Evolutionary conservation across 1,140 invertebrate species (phyloP).

Genomic region (Colletes gigas): DNA sequence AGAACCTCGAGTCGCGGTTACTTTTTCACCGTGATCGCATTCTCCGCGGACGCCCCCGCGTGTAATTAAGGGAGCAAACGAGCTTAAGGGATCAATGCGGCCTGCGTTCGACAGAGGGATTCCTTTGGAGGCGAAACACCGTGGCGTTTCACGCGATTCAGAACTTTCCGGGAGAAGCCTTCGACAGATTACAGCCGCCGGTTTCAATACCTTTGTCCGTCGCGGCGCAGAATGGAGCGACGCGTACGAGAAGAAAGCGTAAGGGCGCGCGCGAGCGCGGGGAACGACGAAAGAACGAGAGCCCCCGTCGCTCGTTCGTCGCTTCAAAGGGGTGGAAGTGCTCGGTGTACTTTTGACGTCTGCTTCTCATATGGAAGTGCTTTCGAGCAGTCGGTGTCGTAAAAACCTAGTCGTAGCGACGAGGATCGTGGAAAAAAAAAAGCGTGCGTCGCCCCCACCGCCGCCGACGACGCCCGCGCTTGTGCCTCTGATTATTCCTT

Average conservation of each 20-base stretch:
- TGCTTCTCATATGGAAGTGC: slow-evolving; percentile 49
- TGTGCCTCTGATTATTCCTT: slow-evolving; percentile 29
- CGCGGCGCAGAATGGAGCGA: slow-evolving; percentile 8
- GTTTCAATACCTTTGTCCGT: slow-evolving; percentile 24
- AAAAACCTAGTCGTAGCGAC: slow-evolving; percentile 50
- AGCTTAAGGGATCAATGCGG: background rate
- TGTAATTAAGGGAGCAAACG: slow-evolving; percentile 1
- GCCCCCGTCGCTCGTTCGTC: slow-evolving; percentile 6
- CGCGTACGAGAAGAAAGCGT: slow-evolving; percentile 1
- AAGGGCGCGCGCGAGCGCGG: background rate
- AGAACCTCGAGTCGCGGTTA: too few relatives aligned
- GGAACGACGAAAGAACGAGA: slow-evolving; percentile 5
- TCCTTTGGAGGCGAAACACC: background rate
- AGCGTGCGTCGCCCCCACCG: background rate
- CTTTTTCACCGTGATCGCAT: too few relatives aligned
- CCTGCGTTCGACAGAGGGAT: background rate
- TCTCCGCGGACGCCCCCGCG: too few relatives aligned
- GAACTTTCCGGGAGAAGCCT: slow-evolving; percentile 7
- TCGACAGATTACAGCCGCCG: background rate
- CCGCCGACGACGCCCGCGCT: background rate
- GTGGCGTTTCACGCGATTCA: background rate
- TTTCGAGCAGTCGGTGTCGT: slow-evolving; percentile 48
- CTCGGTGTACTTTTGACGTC: slow-evolving; percentile 50
- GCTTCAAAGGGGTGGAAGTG: slow-evolving; percentile 42
- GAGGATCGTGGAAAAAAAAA: slow-evolving; percentile 18